Conservation (phyloP, 30 jellyfish, hydroid and myxozoan genomes). For the Haliclystus octoradiatus region DNA sequence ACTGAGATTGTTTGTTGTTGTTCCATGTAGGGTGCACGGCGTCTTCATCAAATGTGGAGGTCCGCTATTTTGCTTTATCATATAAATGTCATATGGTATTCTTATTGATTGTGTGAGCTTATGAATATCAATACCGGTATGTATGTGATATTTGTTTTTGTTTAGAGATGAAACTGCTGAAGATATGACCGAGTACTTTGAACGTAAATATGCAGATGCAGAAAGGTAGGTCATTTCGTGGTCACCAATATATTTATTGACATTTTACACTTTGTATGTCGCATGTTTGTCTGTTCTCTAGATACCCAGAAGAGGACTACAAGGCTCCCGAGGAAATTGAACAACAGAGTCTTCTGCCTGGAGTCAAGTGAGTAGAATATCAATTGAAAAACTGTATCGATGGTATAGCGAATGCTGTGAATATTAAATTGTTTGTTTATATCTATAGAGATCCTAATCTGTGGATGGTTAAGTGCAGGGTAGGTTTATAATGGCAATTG, state of each 20-base stretch:
- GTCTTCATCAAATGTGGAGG: conserved; percentile 83
- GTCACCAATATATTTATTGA: background rate
- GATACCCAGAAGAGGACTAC: conserved; percentile 74
- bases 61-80: conserved; percentile 6
- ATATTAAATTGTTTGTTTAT: background rate
- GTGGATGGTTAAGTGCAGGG: conserved; percentile 98
- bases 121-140: background rate
- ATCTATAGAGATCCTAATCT: conserved; percentile 79
- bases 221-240: conserved; percentile 41
- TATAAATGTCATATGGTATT: background rate
- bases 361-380: conserved; percentile 62
- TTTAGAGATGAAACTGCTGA: conserved; percentile 73
- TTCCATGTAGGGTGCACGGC: conserved; percentile 72
- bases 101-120: background rate
- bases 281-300: conserved; percentile 1
- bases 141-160: background rate
- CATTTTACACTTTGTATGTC: background rate
- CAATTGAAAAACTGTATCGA: background rate
- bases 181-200: conserved; percentile 84
- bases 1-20: conserved; percentile 13
- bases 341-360: conserved; percentile 90
- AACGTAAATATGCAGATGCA: conserved; percentile 73
- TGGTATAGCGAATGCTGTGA: background rate
- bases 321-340: conserved; percentile 89
- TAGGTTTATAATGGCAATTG: background rate